A percentile compares a stretch with the other conserved stretches of the same genome.
These are phyloP conservation scores for Anas platyrhynchos DNA, from an alignment of 2,113 vertebrate species.

Conservation along the genomic window DNA sequence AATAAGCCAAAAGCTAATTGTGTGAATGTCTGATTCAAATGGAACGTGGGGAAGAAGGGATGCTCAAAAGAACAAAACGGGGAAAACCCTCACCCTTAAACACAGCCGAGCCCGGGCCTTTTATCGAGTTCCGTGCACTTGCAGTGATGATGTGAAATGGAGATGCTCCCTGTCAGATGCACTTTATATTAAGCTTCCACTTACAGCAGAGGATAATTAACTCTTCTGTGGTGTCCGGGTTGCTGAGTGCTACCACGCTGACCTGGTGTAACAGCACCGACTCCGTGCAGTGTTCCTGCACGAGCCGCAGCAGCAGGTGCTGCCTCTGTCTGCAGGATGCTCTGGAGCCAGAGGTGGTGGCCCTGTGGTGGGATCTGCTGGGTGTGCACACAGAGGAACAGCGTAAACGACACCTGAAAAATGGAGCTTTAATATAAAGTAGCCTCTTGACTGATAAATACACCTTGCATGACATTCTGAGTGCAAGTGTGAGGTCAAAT, in stretches of 20 bases:
- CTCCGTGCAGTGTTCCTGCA: rapidly evolving
- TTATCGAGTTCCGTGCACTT: rapidly evolving
- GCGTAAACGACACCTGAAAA: no score
- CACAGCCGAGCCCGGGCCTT: rapidly evolving
- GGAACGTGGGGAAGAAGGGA: not conserved
- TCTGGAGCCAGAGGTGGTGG: not conserved
- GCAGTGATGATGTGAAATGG: rapidly evolving
- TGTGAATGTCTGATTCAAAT: not conserved
- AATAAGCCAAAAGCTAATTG: not conserved
- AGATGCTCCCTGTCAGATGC: no score
- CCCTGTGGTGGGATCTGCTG: not conserved
- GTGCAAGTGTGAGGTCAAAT: not conserved
- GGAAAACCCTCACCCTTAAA: no score
- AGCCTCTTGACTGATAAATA: not conserved
- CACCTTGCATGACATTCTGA: rapidly evolving
- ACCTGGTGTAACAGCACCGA: rapidly evolving
- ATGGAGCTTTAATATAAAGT: not conserved
- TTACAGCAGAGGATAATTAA: not conserved
- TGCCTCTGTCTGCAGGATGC: not conserved
- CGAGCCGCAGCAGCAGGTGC: not conserved
- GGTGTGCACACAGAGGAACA: rapidly evolving
- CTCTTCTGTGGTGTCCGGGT: rapidly evolving
- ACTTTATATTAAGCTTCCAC: rapidly evolving
- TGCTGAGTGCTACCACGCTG: rapidly evolving
- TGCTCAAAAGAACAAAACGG: not conserved